Evolutionary conservation across 2,888 invertebrate species (phyloP).

Genomic region (Lomographa bimaculata): DNA sequence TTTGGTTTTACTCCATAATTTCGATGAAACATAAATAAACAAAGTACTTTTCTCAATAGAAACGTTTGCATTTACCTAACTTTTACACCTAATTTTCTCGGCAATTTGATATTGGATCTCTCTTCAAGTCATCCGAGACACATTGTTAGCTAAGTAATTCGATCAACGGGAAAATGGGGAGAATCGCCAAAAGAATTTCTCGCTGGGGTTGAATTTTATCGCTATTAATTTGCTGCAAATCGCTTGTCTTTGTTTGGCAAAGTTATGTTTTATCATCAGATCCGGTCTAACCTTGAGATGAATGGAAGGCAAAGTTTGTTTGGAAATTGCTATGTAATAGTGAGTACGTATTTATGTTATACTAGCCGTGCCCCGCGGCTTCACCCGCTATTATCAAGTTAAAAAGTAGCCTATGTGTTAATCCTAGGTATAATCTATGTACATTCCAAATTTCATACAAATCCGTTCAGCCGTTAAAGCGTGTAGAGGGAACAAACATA

Average conservation of each 20-base stretch:
- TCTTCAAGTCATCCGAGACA: constrained; percentile 15
- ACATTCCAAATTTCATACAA: too few species aligned
- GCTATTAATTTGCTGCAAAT: constrained; percentile 6
- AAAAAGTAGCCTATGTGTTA: too few species aligned
- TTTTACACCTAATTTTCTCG: constrained; percentile 22
- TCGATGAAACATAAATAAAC: constrained; percentile 2
- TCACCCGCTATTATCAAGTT: too few species aligned
- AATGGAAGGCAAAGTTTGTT: too few species aligned
- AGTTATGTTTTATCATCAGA: constrained; percentile 15
- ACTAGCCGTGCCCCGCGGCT: too few species aligned
- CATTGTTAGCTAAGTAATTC: constrained; percentile 27
- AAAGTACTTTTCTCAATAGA: constrained; percentile 7
- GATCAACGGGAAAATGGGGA: constrained; percentile 17
- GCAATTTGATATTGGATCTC: constrained; percentile 21
- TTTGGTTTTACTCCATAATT: too few species aligned
- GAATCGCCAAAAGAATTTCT: constrained; percentile 14
- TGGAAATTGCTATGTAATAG: too few species aligned
- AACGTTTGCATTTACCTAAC: constrained; percentile 12
- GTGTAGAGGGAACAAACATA: too few species aligned
- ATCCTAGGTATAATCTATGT: too few species aligned
- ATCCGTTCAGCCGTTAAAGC: too few species aligned
- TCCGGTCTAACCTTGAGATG: too few species aligned
- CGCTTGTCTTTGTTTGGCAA: constrained; percentile 6
- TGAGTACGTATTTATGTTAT: too few species aligned
- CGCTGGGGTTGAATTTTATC: neutral